Conservation (phyloP, 2,113 vertebrate species). For the Nycticryphes semicollaris region DNA sequence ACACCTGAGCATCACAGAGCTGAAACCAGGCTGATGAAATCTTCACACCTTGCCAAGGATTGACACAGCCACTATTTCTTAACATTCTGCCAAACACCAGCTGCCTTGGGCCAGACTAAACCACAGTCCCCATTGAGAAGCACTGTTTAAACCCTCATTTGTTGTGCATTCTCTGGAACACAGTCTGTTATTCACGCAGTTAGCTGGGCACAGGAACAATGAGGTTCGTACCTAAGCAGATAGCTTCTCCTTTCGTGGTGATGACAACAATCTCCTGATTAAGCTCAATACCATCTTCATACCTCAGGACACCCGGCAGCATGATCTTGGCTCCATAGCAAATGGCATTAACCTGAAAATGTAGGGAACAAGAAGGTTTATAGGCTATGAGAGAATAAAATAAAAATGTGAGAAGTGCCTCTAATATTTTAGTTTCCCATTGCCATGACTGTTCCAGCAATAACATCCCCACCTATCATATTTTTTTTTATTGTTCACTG, state of each 20-base stretch:
- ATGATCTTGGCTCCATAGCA: constrained; percentile 98
- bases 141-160: neutral
- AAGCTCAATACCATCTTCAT: constrained; percentile 95
- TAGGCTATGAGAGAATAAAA: neutral
- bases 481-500: neutral
- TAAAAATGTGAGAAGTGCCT: neutral
- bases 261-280: constrained; percentile 96
- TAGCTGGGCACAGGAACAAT: neutral
- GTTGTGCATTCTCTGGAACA: neutral
- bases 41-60: neutral
- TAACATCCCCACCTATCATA: accelerated
- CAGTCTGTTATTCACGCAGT: neutral
- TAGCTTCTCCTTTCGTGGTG: constrained; percentile 95
- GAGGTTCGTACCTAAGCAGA: constrained; percentile 86
- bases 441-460: neutral
- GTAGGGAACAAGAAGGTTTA: neutral
- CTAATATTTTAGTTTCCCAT: neutral
- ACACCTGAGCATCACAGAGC: neutral
- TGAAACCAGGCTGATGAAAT: neutral
- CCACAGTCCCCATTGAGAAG: neutral
- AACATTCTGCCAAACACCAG: neutral
- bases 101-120: neutral
- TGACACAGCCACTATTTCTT: neutral
- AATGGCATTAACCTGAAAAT: constrained; percentile 91
- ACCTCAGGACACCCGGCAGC: constrained; percentile 92